Evolutionary conservation across 2,797 vertebrate species (phyloP).

Genomic region (Pipistrellus pygmaeus): DNA sequence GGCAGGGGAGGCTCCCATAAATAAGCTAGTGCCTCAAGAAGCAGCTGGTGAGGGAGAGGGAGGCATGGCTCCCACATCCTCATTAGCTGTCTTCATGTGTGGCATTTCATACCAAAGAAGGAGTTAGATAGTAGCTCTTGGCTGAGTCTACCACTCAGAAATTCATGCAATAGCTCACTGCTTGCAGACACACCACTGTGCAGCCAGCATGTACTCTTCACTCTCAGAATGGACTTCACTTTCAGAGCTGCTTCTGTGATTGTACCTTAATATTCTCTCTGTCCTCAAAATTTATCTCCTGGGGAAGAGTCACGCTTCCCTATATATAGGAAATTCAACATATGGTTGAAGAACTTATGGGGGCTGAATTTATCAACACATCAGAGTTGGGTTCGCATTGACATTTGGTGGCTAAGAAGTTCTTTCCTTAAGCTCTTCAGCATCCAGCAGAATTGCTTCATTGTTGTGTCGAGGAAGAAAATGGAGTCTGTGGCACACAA

Average conservation of each 20-base stretch:
- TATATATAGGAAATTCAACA: background rate
- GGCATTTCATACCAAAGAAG: conserved; percentile 15
- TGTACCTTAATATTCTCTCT: background rate
- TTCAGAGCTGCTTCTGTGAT: background rate
- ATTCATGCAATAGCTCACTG: background rate
- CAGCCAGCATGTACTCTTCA: background rate
- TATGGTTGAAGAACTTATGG: background rate
- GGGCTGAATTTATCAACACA: background rate
- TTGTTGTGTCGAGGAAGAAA: conserved; percentile 50
- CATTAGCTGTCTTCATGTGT: background rate
- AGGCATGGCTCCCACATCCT: background rate
- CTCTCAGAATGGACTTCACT: background rate
- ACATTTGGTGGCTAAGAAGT: background rate
- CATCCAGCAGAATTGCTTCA: background rate
- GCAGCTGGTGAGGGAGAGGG: background rate
- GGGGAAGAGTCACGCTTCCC: background rate
- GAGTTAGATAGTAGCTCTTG: background rate
- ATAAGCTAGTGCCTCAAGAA: background rate
- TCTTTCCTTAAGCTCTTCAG: conserved; percentile 41
- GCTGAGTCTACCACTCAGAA: background rate
- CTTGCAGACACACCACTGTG: background rate
- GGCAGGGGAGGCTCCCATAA: background rate
- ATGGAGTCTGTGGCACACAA: background rate
- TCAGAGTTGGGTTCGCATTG: background rate
- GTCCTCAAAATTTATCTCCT: background rate